Evolutionary conservation across 2,888 invertebrate species (phyloP), one percentile per base, ranked within the genome.

Genomic region (Chesias legatella): DNA sequence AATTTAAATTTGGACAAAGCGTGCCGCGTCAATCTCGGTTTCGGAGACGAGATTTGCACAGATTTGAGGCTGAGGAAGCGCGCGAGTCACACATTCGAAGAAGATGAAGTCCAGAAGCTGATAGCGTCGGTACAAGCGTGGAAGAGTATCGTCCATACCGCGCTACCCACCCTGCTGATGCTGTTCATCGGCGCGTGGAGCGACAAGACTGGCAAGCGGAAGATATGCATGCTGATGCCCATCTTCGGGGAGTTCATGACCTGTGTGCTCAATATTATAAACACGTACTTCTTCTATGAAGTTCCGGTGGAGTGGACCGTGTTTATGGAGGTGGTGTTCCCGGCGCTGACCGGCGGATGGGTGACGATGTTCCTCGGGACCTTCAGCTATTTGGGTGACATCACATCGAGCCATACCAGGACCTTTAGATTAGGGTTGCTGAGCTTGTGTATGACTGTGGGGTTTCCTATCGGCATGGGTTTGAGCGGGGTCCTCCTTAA

Each of bases 1-100:
- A 95, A 95, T 77, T 79, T 95, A 26, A 94, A 94, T 73, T 84
- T 95, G 60, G 95, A 95, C 64, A 95, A 95, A 73, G 95, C 95
- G 0, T 96, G 95, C 60, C 82, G 94, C 26, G 95, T 95, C 0
- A 95, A 95, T 67, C 82, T 95, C 53, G 89, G 80, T 0, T 95
- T 93, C 56, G 86, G 91, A 0, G 90, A 91, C 32, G 89, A 89
- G 28, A 90, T 95, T 0, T 96, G 95, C 65, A 91, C 91, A 46
- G 93, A 94, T 0, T 73, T 95, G 10, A 90, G 92, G 0, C 84
- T 90, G 0, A 88, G 95, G 32, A 90, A 92, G 56, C 93, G 94
- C 1, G 91, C 89, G 0, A 93, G 93, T 56, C 90, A 91, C 55
- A 91, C 91, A 0, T 69, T 72, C 4, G 91, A 94, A 70, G 94